phyloP scores from a whole-genome alignment of 2,797 vertebrate species.

The Enteromius viviparus region DNA sequence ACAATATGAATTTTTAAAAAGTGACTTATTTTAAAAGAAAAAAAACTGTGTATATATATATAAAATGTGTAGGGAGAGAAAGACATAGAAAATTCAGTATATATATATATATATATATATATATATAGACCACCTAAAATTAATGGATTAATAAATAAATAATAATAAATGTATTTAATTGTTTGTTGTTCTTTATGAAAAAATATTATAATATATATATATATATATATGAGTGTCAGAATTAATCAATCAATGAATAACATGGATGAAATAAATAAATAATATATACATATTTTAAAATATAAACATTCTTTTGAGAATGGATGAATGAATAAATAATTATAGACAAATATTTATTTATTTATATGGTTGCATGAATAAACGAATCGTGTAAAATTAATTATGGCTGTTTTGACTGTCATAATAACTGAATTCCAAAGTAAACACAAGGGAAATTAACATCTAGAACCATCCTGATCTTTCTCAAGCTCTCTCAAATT shows the following conservation, averaged over 20 bases:
- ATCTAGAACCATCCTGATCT: not conserved
- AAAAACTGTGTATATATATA: too few relatives aligned
- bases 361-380: not conserved
- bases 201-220: not conserved
- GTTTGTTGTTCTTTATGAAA: not conserved
- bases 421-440: slow-evolving; percentile 9
- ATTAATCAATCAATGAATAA: not conserved
- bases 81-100: too few relatives aligned
- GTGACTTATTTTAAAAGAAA: too few relatives aligned
- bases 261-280: not conserved
- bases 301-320: not conserved
- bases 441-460: slow-evolving; percentile 24
- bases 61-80: too few relatives aligned
- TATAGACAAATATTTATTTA: too few relatives aligned
- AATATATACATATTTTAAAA: not conserved
- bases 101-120: too few relatives aligned
- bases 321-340: not conserved
- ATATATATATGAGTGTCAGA: not conserved
- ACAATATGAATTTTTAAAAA: not conserved
- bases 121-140: not conserved
- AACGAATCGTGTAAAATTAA: not conserved
- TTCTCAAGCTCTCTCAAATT: not conserved
- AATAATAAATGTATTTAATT: too few relatives aligned
- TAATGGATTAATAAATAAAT: not conserved
- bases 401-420: not conserved